A percentile compares a stretch with the other conserved stretches of the same genome.
phyloP scores from a whole-genome alignment of 2,113 vertebrate species.

The Sardina pilchardus region DNA sequence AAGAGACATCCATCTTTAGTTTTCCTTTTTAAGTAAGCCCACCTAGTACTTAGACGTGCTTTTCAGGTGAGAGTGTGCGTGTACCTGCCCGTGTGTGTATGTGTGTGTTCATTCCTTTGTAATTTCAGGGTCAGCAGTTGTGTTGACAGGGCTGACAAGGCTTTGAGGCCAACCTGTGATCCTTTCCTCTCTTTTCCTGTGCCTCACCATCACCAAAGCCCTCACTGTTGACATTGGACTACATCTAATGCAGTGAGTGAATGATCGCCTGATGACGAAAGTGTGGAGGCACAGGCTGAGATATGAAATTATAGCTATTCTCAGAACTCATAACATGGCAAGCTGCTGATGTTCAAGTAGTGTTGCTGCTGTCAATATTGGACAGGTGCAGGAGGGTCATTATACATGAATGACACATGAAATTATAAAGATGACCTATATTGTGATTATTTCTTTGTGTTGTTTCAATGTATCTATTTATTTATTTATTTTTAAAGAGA shows the following conservation, averaged over 20 bases:
- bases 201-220: neutral
- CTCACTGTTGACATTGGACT: neutral
- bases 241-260: neutral
- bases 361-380: neutral
- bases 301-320: neutral
- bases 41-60: neutral
- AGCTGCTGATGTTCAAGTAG: neutral
- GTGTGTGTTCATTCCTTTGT: neutral
- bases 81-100: neutral
- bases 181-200: neutral
- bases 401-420: too few relatives aligned
- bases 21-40: neutral
- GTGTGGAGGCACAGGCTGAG: neutral
- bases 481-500: too few relatives aligned
- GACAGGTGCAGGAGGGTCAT: neutral
- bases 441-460: neutral
- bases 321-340: neutral
- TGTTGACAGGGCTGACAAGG: neutral
- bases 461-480: too few relatives aligned
- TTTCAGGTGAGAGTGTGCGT: neutral
- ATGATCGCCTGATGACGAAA: neutral
- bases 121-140: constrained; percentile 11
- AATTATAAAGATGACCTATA: too few relatives aligned
- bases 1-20: constrained; percentile 14
- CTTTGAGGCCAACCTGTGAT: neutral